Percentiles rank a stretch among this genome's conserved stretches.
Evolutionary conservation across 2,797 vertebrate genomes (phyloP).

Genomic region (Trichosurus vulpecula): DNA sequence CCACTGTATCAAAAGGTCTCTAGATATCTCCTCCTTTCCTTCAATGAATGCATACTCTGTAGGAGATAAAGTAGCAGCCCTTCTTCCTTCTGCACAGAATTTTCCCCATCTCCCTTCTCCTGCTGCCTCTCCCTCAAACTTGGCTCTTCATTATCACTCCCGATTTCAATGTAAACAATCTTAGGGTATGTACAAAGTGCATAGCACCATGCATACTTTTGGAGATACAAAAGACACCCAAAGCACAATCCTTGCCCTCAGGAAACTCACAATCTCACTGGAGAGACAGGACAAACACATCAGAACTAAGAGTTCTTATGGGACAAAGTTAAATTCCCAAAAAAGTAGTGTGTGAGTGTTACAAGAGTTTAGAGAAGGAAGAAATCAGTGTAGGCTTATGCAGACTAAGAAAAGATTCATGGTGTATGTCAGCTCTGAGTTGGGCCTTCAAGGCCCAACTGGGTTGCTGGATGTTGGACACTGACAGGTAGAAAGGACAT

Average conservation of each 20-base stretch:
- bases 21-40: neutral
- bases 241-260: neutral
- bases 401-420: neutral
- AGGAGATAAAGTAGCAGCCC: neutral
- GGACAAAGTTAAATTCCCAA: neutral
- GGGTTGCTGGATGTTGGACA: too few species aligned
- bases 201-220: neutral
- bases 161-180: neutral
- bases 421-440: neutral
- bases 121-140: neutral
- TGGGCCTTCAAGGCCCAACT: neutral
- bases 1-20: neutral
- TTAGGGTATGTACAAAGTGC: neutral
- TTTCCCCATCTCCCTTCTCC: neutral
- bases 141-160: neutral
- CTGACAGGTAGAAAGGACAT: neutral
- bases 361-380: neutral
- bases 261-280: neutral
- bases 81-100: neutral
- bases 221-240: neutral
- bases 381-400: neutral
- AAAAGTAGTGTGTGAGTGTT: neutral
- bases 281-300: neutral
- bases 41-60: neutral
- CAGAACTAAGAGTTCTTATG: neutral